Conservation (phyloP, 2,888 invertebrate species). For the Drosophila cognata region DNA sequence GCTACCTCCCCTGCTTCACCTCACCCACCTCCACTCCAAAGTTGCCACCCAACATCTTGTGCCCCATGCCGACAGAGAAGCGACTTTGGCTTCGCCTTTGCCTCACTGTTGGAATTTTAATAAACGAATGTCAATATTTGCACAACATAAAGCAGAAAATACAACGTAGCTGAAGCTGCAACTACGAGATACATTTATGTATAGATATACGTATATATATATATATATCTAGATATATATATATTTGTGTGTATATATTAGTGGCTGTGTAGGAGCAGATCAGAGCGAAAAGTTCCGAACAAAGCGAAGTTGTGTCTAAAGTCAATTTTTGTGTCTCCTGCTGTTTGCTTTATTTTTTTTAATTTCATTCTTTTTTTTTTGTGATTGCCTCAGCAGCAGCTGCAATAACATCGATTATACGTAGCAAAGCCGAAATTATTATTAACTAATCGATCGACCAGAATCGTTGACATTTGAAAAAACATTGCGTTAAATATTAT, state of each 20-base stretch:
- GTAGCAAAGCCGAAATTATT: neutral
- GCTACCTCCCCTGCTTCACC: constrained; percentile 7
- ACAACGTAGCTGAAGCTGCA: constrained; percentile 56
- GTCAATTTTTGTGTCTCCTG: constrained; percentile 46
- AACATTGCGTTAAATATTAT: neutral
- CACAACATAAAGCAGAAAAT: constrained; percentile 80
- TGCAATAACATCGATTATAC: constrained; percentile 8
- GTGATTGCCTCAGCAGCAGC: constrained; percentile 38
- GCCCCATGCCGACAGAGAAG: constrained; percentile 64
- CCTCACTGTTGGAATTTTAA: constrained; percentile 81
- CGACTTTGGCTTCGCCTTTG: constrained; percentile 64
- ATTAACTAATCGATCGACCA: neutral
- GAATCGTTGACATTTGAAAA: neutral
- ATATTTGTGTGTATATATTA: constrained; percentile 1
- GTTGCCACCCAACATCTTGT: constrained; percentile 32
- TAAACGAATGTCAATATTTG: constrained; percentile 83
- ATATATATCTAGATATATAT: neutral
- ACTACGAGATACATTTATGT: constrained; percentile 49
- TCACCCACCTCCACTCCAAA: neutral
- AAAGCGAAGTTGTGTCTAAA: constrained; percentile 25
- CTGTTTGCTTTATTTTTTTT: constrained; percentile 53
- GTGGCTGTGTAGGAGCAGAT: constrained; percentile 6
- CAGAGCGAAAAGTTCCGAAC: constrained; percentile 12
- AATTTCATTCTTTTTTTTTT: constrained; percentile 24
- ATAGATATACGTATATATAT: constrained; percentile 11